Conservation (phyloP, 1,140 invertebrate species). For the Drosophila azteca region DNA sequence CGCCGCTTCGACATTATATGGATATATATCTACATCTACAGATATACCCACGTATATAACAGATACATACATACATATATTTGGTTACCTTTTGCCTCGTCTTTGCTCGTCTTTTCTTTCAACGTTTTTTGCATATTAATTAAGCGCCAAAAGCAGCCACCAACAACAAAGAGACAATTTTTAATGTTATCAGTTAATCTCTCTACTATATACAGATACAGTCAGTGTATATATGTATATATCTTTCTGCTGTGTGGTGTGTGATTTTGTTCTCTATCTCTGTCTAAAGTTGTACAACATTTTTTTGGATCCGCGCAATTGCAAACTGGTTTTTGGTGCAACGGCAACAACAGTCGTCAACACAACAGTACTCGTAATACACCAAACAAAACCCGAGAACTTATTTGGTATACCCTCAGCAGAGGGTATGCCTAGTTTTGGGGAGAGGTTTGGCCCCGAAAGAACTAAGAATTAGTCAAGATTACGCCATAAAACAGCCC, state of each 20-base stretch:
- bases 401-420: constrained; percentile 12
- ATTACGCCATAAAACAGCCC: too few species aligned
- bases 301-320: constrained; percentile 51
- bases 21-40: constrained; percentile 30
- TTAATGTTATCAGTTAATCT: constrained; percentile 79
- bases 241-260: neutral
- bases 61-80: constrained; percentile 41
- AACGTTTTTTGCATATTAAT: constrained; percentile 82
- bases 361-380: constrained; percentile 13
- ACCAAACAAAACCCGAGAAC: constrained; percentile 36
- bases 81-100: constrained; percentile 41
- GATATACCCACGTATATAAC: constrained; percentile 18
- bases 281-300: constrained; percentile 40
- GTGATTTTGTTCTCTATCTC: constrained; percentile 26
- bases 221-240: constrained; percentile 1
- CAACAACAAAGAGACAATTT: constrained; percentile 60
- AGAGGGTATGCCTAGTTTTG: neutral
- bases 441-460: too few species aligned
- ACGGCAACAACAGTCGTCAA: constrained; percentile 10
- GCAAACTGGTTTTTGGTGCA: constrained; percentile 73
- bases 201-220: constrained; percentile 28
- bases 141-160: constrained; percentile 76
- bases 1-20: constrained; percentile 52
- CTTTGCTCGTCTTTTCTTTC: constrained; percentile 57
- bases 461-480: too few species aligned